phyloP scores from a whole-genome alignment of 1,140 invertebrate genomes.

The Euwallacea fornicatus region DNA sequence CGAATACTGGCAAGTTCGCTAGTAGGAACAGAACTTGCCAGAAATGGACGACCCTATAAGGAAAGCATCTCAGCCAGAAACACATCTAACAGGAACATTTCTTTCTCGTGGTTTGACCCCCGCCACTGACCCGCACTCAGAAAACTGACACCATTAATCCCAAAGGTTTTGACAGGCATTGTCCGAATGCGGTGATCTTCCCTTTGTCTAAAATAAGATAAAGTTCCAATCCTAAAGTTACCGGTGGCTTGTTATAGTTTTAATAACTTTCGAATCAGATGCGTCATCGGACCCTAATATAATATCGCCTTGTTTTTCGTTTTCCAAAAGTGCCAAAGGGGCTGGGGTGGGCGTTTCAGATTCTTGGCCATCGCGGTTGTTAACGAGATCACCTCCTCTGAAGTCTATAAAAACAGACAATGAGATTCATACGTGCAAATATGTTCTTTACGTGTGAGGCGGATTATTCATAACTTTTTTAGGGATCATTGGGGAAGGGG shows the following conservation, averaged over 20 bases:
- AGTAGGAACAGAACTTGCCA: too few relatives aligned
- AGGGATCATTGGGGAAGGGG: too few relatives aligned
- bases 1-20: too few relatives aligned
- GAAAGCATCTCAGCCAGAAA: too few relatives aligned
- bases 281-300: slow-evolving; percentile 38
- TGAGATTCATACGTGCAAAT: too few relatives aligned
- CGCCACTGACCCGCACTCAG: neutral
- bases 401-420: too few relatives aligned
- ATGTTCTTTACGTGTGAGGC: too few relatives aligned
- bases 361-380: neutral
- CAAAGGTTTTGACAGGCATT: slow-evolving; percentile 39
- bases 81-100: too few relatives aligned
- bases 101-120: neutral
- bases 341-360: slow-evolving; percentile 27
- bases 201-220: slow-evolving; percentile 28
- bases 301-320: slow-evolving; percentile 40
- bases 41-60: too few relatives aligned
- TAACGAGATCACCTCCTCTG: too few relatives aligned
- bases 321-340: slow-evolving; percentile 30
- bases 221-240: slow-evolving; percentile 25
- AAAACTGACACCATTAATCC: slow-evolving; percentile 39
- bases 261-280: slow-evolving; percentile 35
- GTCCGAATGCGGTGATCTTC: slow-evolving; percentile 40
- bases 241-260: slow-evolving; percentile 22
- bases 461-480: too few relatives aligned